Evolutionary conservation across 2,113 vertebrate genomes (phyloP), one percentile per base, ranked within the genome.

Genomic region (Petromus typicus): DNA sequence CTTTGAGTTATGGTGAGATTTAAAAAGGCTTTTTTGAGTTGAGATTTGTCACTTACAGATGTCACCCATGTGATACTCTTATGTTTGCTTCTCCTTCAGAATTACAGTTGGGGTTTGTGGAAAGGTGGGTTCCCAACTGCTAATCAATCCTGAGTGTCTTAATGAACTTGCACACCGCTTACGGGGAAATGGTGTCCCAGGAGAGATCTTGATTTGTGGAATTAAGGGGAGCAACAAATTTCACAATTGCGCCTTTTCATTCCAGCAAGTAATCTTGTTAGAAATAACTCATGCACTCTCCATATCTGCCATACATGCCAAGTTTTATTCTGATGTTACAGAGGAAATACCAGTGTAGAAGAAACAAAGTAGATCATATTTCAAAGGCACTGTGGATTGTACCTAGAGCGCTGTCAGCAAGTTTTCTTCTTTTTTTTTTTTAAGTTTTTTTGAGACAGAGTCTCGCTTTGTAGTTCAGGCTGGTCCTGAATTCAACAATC

Each of bases 61-160:
- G n/a, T 83, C 76, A 34, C 23, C 7, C 5, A 22, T 40, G 27
- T 16, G 13, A 51, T 83, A 78, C 17, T 88, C 27, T 93, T 54
- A 32, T 10, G 34, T 51, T 27, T 67, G 82, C 32, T 56, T 94
- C 57, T 95, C 88, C 2, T 67, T 94, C 32, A 95, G 5, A 97
- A 69, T 94, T 95, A 45, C 8, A 45, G 0, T 57, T 86, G n/a
- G 61, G 23, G 34, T 69, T 92, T 86, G 9, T 89, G 67, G 48
- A 85, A 32, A 82, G 73, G 75, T 20, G 37, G 66, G 5, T 67
- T 89, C 83, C 75, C 27, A 80, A 12, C 69, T 66, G 34, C 94
- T 86, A 83, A 86, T 95, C 75, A 83, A 86, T 95, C 75, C 54
- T 61, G 14, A 75, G 8, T 94, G 73, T 90, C 18, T 94, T 91